These are phyloP conservation scores for Scleropages formosus DNA, from an alignment of 2,797 vertebrate species.

Conservation along the genomic window DNA sequence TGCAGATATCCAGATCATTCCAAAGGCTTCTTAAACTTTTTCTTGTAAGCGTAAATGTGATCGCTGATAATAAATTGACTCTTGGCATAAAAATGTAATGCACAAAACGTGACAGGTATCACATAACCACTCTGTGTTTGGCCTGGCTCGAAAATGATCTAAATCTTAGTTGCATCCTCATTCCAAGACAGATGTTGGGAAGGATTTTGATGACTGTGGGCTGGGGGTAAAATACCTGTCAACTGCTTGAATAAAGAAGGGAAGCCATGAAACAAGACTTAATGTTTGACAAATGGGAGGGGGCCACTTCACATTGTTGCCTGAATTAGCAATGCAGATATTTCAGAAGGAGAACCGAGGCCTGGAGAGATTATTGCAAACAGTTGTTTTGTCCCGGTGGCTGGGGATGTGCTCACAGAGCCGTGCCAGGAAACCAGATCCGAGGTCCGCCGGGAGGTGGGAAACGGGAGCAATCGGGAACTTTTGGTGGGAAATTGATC, in stretches of 20 bases:
- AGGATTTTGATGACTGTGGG: neutral
- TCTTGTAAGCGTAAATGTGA: neutral
- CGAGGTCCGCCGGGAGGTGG: conserved; percentile 29
- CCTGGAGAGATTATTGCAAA: conserved; percentile 7
- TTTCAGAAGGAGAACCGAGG: conserved; percentile 2
- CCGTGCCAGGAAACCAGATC: conserved; percentile 34
- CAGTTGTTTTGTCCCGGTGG: conserved; percentile 27
- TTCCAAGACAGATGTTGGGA: conserved; percentile 8
- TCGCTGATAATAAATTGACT: neutral
- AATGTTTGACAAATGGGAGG: neutral
- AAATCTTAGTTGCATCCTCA: neutral
- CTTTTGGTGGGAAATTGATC: conserved; percentile 39
- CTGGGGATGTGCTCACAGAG: conserved; percentile 21
- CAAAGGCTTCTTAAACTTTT: too few relatives aligned
- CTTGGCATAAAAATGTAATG: neutral
- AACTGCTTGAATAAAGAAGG: neutral
- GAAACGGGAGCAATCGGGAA: conserved; percentile 17
- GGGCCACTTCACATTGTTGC: too few relatives aligned
- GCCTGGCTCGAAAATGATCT: neutral
- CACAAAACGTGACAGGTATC: neutral
- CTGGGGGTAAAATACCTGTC: conserved; percentile 15
- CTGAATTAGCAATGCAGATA: conserved; percentile 5
- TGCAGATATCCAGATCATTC: too few relatives aligned
- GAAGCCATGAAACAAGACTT: neutral
- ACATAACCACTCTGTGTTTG: conserved; percentile 1